phyloP scores from a whole-genome alignment of 2,113 vertebrate genomes.

The Edolisoma coerulescens region DNA sequence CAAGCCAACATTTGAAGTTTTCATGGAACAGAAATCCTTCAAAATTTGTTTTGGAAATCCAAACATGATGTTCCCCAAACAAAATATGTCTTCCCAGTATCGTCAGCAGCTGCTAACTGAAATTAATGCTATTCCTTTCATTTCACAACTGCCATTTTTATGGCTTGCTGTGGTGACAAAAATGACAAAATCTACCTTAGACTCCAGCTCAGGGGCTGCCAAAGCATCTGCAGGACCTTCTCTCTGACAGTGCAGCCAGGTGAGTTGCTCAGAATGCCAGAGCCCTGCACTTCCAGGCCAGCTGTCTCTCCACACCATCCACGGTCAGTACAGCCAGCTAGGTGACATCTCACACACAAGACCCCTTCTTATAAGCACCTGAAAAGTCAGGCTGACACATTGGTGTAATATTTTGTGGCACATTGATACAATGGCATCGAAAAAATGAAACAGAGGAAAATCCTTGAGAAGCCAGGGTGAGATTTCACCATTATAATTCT shows the following conservation, averaged over 20 bases:
- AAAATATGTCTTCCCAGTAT: constrained; percentile 34
- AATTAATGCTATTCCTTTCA: background rate
- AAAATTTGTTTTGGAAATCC: constrained; percentile 49
- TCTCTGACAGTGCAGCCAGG: background rate
- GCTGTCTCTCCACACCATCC: fast-evolving
- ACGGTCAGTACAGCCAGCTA: fast-evolving
- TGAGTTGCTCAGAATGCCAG: background rate
- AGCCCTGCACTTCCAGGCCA: background rate
- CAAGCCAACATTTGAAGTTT: constrained; percentile 20
- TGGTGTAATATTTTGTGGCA: background rate
- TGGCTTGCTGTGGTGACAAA: background rate
- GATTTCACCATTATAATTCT: background rate
- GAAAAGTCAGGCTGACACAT: background rate
- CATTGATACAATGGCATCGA: fast-evolving
- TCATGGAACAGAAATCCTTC: background rate
- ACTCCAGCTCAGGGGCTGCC: background rate
- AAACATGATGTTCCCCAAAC: constrained; percentile 22
- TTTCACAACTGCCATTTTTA: background rate
- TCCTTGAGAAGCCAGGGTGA: background rate
- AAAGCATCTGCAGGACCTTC: background rate
- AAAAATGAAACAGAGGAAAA: background rate
- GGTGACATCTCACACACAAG: background rate
- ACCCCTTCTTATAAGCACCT: background rate
- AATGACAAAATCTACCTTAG: background rate
- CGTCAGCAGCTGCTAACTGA: constrained; percentile 6